Conservation (phyloP, 92 coral and sea anemone species). For the Ricordea florida region DNA sequence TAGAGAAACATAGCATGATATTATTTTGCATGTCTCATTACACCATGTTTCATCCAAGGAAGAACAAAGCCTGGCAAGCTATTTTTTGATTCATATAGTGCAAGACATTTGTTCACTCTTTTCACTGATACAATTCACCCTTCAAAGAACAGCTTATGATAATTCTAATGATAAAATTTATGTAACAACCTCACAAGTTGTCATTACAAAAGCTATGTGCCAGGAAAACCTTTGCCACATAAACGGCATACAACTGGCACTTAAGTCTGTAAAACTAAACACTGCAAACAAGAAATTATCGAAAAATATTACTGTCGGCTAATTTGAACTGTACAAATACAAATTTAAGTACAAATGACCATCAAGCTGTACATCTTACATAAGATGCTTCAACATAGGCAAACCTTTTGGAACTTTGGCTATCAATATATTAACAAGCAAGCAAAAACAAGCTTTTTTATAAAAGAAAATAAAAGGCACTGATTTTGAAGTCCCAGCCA, state of each 20-base stretch:
- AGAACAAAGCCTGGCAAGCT: conserved; percentile 13
- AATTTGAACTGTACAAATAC: conserved; percentile 19
- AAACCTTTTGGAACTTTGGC: neutral
- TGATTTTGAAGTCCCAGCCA: neutral
- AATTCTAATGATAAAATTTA: neutral
- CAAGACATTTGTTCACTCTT: conserved; percentile 6
- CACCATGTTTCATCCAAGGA: conserved; percentile 14
- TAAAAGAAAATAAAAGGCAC: neutral
- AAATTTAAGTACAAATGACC: neutral
- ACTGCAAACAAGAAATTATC: neutral
- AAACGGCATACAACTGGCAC: neutral
- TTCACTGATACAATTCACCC: conserved; percentile 22
- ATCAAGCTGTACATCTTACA: neutral
- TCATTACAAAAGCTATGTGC: conserved; percentile 4
- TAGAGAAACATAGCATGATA: conserved; percentile 44
- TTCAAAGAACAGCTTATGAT: neutral
- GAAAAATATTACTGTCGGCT: conserved; percentile 18
- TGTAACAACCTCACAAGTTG: neutral
- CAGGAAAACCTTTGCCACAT: neutral
- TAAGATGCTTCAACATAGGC: conserved; percentile 10
- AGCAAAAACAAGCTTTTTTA: neutral
- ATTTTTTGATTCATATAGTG: neutral
- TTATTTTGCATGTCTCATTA: conserved; percentile 1
- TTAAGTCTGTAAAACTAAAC: neutral
- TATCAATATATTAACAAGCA: neutral